These are phyloP conservation scores for Sarcophaga variegata DNA, from an alignment of 2,888 invertebrate species.

Conservation along the genomic window DNA sequence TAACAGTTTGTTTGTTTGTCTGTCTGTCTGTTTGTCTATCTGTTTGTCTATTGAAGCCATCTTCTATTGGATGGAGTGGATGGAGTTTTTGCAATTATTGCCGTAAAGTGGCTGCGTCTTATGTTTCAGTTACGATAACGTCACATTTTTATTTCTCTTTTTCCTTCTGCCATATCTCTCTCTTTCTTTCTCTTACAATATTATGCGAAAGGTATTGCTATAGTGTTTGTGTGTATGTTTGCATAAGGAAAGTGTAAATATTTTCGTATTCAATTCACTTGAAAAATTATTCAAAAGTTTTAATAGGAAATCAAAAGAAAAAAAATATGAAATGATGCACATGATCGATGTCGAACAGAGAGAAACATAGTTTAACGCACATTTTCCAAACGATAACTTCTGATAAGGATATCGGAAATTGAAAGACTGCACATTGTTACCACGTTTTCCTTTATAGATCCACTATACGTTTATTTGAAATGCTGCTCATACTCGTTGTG, in stretches of 20 bases:
- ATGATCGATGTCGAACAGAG: constrained; percentile 12
- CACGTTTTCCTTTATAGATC: too few species aligned
- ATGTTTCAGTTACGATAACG: constrained; percentile 40
- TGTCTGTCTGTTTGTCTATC: too few species aligned
- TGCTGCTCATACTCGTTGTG: too few species aligned
- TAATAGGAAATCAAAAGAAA: constrained; percentile 36
- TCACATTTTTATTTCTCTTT: neutral
- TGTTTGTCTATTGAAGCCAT: constrained; percentile 38
- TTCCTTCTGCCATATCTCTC: too few species aligned
- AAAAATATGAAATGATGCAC: constrained; percentile 26
- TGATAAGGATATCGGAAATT: too few species aligned
- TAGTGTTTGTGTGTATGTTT: too few species aligned
- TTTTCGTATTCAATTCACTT: constrained; percentile 45
- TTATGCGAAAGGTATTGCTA: too few species aligned
- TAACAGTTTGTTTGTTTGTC: too few species aligned
- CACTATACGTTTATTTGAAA: too few species aligned
- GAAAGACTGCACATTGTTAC: too few species aligned
- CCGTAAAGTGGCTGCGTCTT: constrained; percentile 34
- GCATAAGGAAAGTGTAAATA: constrained; percentile 17
- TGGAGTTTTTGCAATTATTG: constrained; percentile 39
- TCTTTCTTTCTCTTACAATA: too few species aligned
- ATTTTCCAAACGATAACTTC: too few species aligned
- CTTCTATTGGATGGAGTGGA: neutral
- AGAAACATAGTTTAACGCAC: neutral
- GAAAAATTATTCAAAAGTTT: constrained; percentile 44